Conservation (phyloP, 2,888 invertebrate genomes). For the Anoplius nigerrimus region DNA sequence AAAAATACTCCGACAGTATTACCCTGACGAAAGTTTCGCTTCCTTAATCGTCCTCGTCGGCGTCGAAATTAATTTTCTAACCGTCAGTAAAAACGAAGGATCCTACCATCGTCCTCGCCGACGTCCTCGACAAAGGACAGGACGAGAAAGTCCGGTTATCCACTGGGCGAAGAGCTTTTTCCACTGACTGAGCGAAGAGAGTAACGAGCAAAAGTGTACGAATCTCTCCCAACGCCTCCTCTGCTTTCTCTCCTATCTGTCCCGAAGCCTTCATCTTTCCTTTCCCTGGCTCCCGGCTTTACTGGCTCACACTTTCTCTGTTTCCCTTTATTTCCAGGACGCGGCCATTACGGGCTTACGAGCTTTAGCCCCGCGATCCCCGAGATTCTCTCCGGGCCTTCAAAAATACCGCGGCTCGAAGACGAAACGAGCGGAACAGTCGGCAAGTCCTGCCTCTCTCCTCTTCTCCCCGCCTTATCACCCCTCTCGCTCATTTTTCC, state of each 20-base stretch:
- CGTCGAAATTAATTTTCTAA: conserved; percentile 15
- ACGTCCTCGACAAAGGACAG: not conserved
- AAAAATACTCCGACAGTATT: not conserved
- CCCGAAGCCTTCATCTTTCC: not conserved
- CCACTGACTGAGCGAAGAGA: not conserved
- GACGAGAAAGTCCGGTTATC: not conserved
- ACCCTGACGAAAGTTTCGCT: conserved; percentile 5
- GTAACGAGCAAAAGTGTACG: not conserved
- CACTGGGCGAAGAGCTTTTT: conserved; percentile 1
- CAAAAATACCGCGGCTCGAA: not conserved
- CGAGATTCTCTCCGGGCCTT: conserved; percentile 3
- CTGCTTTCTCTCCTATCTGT: not conserved
- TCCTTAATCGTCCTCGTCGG: not conserved
- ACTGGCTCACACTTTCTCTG: not conserved
- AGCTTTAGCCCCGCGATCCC: conserved; percentile 3
- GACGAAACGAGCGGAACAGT: not conserved
- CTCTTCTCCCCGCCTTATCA: too few relatives aligned
- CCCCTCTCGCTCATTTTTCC: too few relatives aligned
- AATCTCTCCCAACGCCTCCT: not conserved
- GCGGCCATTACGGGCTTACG: conserved; percentile 14
- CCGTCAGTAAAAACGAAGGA: not conserved
- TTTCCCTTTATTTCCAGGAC: not conserved
- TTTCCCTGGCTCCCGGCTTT: not conserved
- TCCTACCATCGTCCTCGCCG: not conserved
- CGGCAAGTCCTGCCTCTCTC: too few relatives aligned